phyloP scores from a whole-genome alignment of 2,113 vertebrate genomes.

The Melospiza georgiana region DNA sequence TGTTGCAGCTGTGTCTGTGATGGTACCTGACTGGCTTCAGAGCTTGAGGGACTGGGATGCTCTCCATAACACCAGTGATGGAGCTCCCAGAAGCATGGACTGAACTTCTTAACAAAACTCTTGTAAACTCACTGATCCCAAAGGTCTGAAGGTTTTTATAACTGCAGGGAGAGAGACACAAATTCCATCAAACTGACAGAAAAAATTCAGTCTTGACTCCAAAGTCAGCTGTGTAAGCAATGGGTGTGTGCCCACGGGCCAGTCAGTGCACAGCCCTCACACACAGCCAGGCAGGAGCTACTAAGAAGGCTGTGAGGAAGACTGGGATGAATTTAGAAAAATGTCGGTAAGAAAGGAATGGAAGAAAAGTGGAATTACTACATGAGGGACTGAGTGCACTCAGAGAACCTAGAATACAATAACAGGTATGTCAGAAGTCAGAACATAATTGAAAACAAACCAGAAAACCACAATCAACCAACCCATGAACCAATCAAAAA shows the following conservation, averaged over 20 bases:
- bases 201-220: background rate
- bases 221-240: accelerated
- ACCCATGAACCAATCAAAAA: background rate
- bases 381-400: background rate
- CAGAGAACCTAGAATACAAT: background rate
- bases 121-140: background rate
- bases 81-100: background rate
- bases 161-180: background rate
- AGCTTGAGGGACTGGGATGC: accelerated
- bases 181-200: background rate
- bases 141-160: background rate
- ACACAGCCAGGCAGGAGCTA: accelerated
- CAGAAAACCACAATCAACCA: background rate
- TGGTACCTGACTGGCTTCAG: background rate
- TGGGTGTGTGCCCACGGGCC: background rate
- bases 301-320: background rate
- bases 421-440: background rate
- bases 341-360: background rate
- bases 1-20: background rate
- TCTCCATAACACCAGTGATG: background rate
- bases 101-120: background rate
- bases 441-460: background rate
- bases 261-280: background rate
- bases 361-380: background rate
- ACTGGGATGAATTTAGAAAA: background rate